These are phyloP conservation scores for Chironex yamaguchii DNA, from an alignment of 30 jellyfish, hydroid and myxozoan species.

Conservation along the genomic window DNA sequence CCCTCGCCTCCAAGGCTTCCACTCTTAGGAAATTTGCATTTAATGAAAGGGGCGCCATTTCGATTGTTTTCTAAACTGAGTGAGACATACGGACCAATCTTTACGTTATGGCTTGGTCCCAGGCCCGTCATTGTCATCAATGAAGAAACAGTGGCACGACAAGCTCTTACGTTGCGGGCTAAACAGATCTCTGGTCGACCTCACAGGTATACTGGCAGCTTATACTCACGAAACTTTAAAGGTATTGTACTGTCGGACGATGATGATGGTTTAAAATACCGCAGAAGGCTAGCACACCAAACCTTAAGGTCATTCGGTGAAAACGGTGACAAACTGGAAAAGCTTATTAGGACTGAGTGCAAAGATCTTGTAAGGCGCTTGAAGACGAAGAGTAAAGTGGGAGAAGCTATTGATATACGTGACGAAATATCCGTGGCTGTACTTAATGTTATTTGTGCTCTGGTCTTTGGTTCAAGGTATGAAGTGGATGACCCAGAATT, in stretches of 20 bases:
- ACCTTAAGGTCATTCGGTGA: slow-evolving; percentile 58
- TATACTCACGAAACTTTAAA: slow-evolving; percentile 61
- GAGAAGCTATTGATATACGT: slow-evolving; percentile 20
- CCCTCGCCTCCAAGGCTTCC: slow-evolving; percentile 78
- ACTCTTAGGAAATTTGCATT: slow-evolving; percentile 60
- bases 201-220: slow-evolving; percentile 65
- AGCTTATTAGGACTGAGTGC: slow-evolving; percentile 57
- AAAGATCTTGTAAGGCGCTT: slow-evolving; percentile 36
- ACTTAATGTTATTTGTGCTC: slow-evolving; percentile 80
- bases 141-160: slow-evolving; percentile 70
- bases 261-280: slow-evolving; percentile 26
- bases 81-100: slow-evolving; percentile 49
- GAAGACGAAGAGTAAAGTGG: slow-evolving; percentile 1
- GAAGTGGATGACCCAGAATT: slow-evolving; percentile 76
- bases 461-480: slow-evolving; percentile 77
- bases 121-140: slow-evolving; percentile 66
- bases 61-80: slow-evolving; percentile 22
- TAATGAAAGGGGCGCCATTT: slow-evolving; percentile 45
- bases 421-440: slow-evolving; percentile 68
- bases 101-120: slow-evolving; percentile 80
- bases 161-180: slow-evolving; percentile 65
- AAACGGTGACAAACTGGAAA: slow-evolving; percentile 27
- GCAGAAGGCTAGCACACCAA: slow-evolving; percentile 57
- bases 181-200: slow-evolving; percentile 72
- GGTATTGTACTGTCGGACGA: slow-evolving; percentile 68